Evolutionary conservation across 2,888 invertebrate species (phyloP).

Genomic region (Podotricha telesiphe): DNA sequence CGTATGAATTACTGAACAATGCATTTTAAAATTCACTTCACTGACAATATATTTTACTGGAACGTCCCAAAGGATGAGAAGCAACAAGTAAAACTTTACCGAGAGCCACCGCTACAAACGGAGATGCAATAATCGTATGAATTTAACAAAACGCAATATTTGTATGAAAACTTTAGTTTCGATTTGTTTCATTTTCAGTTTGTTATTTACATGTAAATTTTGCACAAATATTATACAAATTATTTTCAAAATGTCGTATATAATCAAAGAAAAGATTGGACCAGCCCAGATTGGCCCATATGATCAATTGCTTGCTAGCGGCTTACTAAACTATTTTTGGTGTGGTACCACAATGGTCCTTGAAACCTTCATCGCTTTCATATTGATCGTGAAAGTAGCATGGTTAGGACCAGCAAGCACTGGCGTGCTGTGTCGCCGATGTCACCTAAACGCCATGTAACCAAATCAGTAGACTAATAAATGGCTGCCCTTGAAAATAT

Average conservation of each 20-base stretch:
- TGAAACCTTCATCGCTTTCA: conserved; percentile 39
- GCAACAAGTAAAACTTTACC: conserved; percentile 24
- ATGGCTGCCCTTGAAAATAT: background rate
- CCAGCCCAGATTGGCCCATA: no score
- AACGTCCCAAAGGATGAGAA: background rate
- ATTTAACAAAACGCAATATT: background rate
- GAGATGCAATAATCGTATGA: background rate
- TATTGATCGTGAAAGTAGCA: conserved; percentile 43
- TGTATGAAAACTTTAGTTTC: background rate
- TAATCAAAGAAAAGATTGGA: no score
- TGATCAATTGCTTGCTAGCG: conserved; percentile 13
- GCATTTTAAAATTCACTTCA: background rate
- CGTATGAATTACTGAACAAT: background rate
- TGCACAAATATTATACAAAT: no score
- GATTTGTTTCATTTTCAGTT: background rate
- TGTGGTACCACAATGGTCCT: conserved; percentile 36
- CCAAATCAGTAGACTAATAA: background rate
- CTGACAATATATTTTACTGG: background rate
- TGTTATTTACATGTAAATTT: background rate
- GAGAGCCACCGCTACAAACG: background rate
- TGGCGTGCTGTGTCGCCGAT: conserved; percentile 34
- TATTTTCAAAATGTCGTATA: no score
- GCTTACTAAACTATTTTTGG: conserved; percentile 23
- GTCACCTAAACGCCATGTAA: conserved; percentile 23
- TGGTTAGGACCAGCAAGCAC: conserved; percentile 29